Evolutionary conservation across 2,113 vertebrate genomes (phyloP).

Genomic region (Ahaetulla prasina): DNA sequence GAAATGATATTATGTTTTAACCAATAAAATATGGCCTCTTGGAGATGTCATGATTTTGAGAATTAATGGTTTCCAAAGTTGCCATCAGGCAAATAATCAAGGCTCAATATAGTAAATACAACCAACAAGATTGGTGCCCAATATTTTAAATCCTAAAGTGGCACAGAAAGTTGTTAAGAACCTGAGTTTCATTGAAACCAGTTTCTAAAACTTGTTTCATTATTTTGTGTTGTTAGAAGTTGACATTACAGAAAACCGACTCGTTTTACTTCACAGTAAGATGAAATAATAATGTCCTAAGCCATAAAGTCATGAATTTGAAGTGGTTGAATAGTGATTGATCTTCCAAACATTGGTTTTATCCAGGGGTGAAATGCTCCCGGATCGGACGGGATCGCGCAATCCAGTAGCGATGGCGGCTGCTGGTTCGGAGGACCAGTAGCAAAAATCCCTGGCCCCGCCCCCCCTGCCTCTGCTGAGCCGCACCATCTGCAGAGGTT

Average conservation of each 20-base stretch:
- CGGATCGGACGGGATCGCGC: no score
- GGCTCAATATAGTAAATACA: background rate
- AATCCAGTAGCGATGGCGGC: no score
- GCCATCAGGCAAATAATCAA: background rate
- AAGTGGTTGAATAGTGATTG: background rate
- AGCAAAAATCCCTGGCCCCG: no score
- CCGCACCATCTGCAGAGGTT: no score
- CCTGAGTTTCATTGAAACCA: background rate
- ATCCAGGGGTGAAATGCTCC: no score
- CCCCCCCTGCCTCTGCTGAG: no score
- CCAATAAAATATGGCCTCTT: background rate
- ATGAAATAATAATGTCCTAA: no score
- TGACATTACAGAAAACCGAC: background rate
- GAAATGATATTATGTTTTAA: background rate
- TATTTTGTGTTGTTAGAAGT: background rate
- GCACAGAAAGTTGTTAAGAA: background rate
- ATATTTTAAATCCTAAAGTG: background rate
- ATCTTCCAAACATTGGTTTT: background rate
- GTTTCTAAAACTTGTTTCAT: background rate
- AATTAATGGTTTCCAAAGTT: background rate
- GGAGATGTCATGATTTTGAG: background rate
- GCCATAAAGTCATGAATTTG: background rate
- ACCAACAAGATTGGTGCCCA: background rate
- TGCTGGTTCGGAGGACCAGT: no score
- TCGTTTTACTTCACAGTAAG: background rate